Base-by-base conservation (phyloP, 2,113 vertebrate species). In the Andinoacara biseriatus region DNA sequence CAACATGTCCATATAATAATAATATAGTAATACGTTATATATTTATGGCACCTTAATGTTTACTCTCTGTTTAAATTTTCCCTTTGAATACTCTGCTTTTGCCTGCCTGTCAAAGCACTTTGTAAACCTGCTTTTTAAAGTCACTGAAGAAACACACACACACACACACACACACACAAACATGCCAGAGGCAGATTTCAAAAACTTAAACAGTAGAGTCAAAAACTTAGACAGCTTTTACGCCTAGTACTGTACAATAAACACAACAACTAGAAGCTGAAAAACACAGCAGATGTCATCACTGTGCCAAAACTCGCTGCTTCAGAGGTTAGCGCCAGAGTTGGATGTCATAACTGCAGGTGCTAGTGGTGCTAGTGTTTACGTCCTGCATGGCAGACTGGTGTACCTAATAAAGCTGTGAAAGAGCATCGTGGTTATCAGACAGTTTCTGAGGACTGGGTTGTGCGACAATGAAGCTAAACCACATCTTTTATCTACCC, bases 61-160 rank as follows among this genome's bases (percentile, higher is more conserved):
- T 69, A 43, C 43, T 69, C 54, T 22, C 1, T 20, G 5, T 72
- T 52, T 72, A 52, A 52, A 69, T 0, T 52, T 49, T 52, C 5
- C 3, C 43, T 72, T 72, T 72, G 24, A 31, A 20, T 72, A 17
- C 49, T 49, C 65, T 52, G 65, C 65, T 72, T 72, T 52, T 52
- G 0, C 43, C 10, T 0, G 24, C 31, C 43, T 72, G 24, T 69
- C 43, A 52, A 52, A 69, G 10, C 24, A 52, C 6, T 52, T 52
- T 69, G 10, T 52, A 69, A 69, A 69, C 20, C 24, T 5, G 29
- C 65, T 20, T 69, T 52, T 31, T 69, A 69, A 31, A 72, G 67
- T 54, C 3, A 0, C 46, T 14, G 26, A 26, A 72, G 67, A 31
- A 3, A 11, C 5, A 2, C 15, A 11, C 15, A 52, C 15, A 2